A percentile compares a stretch with the other conserved stretches of the same genome.
Evolutionary conservation across 2,888 invertebrate genomes (phyloP).

Genomic region (Chirona hameri): DNA sequence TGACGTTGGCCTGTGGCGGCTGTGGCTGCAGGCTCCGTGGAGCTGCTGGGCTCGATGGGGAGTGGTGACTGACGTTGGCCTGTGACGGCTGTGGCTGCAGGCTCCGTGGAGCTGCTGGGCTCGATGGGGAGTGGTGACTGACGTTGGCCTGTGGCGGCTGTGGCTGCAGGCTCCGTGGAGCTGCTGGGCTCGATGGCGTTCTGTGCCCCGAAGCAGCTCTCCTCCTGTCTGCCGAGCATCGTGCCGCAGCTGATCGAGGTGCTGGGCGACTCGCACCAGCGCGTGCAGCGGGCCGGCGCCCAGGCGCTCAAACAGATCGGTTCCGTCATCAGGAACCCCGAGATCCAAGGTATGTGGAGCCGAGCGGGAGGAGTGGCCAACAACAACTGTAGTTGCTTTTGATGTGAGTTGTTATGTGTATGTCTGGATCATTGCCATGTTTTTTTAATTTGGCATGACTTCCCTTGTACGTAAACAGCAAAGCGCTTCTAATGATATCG

Average conservation of each 20-base stretch:
- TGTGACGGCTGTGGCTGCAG: slow-evolving; percentile 49
- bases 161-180: slow-evolving; percentile 76
- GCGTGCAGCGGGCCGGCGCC: slow-evolving; percentile 94
- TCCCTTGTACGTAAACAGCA: too few species aligned
- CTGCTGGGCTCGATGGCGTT: slow-evolving; percentile 96
- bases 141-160: not conserved
- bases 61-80: too few species aligned
- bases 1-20: too few species aligned
- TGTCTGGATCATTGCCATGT: too few species aligned
- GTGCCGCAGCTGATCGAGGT: slow-evolving; percentile 87
- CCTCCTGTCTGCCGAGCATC: slow-evolving; percentile 94
- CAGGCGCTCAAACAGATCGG: slow-evolving; percentile 95
- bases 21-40: slow-evolving; percentile 71
- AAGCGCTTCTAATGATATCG: too few species aligned
- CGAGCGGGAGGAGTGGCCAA: too few species aligned
- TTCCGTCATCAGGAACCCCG: slow-evolving; percentile 95
- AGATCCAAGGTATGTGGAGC: slow-evolving; percentile 78
- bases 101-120: slow-evolving; percentile 90
- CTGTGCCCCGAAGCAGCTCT: slow-evolving; percentile 97
- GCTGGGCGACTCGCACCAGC: slow-evolving; percentile 93
- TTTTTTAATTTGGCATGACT: too few species aligned
- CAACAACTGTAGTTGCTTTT: too few species aligned
- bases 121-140: slow-evolving; percentile 88
- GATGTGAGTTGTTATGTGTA: too few species aligned
- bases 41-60: slow-evolving; percentile 95